A percentile compares a stretch with the other conserved stretches of the same genome.
Evolutionary conservation across 2,113 vertebrate species (phyloP).

Genomic region (Rhinoderma darwinii): DNA sequence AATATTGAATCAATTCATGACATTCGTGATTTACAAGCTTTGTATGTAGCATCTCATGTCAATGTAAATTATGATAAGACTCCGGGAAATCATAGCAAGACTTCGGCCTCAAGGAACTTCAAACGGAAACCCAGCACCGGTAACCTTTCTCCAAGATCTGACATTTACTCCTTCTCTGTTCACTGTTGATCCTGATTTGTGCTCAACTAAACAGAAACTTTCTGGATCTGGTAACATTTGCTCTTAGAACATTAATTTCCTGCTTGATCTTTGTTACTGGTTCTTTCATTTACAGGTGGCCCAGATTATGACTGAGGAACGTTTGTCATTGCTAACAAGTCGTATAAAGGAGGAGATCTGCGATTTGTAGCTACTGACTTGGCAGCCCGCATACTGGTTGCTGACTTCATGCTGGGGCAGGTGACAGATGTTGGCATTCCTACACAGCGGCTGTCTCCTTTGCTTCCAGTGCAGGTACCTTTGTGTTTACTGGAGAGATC

Average conservation of each 20-base stretch:
- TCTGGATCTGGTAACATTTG: not conserved
- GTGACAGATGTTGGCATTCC: slow-evolving; percentile 30
- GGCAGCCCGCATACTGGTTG: slow-evolving; percentile 27
- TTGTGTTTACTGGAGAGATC: not conserved
- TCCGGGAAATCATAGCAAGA: not conserved
- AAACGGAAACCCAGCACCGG: not conserved
- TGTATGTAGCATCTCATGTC: not conserved
- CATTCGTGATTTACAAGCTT: not conserved
- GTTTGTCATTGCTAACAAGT: not conserved
- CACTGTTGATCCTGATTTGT: not conserved
- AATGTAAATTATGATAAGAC: not conserved
- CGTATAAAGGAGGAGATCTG: not conserved
- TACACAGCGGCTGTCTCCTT: slow-evolving; percentile 2
- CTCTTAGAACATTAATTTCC: not conserved
- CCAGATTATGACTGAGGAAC: not conserved
- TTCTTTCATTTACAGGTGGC: slow-evolving; percentile 28
- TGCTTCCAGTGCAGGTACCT: not conserved
- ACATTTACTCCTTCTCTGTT: not conserved
- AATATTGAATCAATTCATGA: too few species aligned
- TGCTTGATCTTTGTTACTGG: slow-evolving; percentile 5
- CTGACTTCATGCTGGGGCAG: slow-evolving; percentile 30
- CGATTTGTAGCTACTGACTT: slow-evolving; percentile 1
- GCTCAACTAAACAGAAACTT: not conserved
- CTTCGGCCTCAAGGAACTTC: not conserved
- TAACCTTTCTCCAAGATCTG: not conserved